Evolutionary conservation across 2,797 vertebrate species (phyloP), one percentile per base, ranked within the genome.

Genomic region (Typhlichthys subterraneus): DNA sequence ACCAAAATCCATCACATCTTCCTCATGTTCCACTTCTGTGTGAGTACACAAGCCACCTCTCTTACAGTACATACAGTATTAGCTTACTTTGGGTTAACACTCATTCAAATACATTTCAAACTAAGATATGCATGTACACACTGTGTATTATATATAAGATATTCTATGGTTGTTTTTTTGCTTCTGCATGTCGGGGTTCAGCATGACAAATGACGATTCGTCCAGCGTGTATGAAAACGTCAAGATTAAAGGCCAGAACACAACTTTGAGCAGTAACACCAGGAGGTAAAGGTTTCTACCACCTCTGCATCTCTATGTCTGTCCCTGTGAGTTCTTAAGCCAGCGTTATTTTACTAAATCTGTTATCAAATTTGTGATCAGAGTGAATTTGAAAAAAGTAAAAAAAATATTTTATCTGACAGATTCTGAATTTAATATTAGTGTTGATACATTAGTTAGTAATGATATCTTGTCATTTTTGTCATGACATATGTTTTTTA

Each of bases 161-260:
- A 19, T 52, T 52, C 50, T 3, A 8, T 11, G 15, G 12, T 33
- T 49, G 5, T 61, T 31, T 1, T 7, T 59, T 13, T 57, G 2
- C 9, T 9, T 38, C 38, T 38, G 38, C 38, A 9, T 38, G 38
- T 9, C 38, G 38, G 38, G 23, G 23, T 67, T 0, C 57, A 93
- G 92, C 82, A 75, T 87, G 82, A 91, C 85, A 67, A 94, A 94
- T 0, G 95, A 96, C 1, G 95, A 96, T 17, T 88, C 95, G 0
- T 84, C 94, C 2, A 89, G 93, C 6, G 91, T 97, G 63, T 97
- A 97, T 17, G 94, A 97, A 89, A 97, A 97, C 86, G 87, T 97
- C 10, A 95, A 93, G 83, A 92, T 96, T 76, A 95, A 94, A 88
- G 93, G 85, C 82, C 86, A 95, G 4, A 94, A 95, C 88, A 85